These are phyloP conservation scores for Pandemis corylana DNA, from an alignment of 2,888 invertebrate genomes.

Conservation along the genomic window DNA sequence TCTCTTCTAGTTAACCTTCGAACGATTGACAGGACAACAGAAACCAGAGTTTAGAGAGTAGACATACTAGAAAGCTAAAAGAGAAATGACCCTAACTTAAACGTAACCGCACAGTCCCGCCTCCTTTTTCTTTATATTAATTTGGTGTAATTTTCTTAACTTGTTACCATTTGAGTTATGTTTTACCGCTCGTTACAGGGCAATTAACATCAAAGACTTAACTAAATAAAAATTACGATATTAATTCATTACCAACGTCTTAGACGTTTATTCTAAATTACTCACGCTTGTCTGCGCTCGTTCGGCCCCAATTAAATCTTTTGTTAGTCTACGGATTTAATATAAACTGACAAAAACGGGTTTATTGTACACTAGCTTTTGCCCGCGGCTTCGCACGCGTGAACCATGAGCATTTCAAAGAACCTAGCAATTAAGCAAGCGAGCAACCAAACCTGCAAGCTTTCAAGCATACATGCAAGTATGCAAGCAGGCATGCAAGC, in stretches of 20 bases:
- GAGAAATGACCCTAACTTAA: too few relatives aligned
- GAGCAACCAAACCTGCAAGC: too few relatives aligned
- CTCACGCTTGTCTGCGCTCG: background rate
- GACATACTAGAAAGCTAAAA: too few relatives aligned
- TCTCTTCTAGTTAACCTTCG: too few relatives aligned
- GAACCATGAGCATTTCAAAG: too few relatives aligned
- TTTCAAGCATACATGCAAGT: too few relatives aligned
- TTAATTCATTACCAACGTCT: constrained; percentile 15
- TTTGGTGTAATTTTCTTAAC: background rate
- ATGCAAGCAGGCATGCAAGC: too few relatives aligned
- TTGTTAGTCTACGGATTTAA: constrained; percentile 19
- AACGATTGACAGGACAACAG: too few relatives aligned
- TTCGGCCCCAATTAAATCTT: constrained; percentile 26
- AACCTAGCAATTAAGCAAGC: too few relatives aligned
- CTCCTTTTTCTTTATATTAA: background rate
- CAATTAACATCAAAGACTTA: constrained; percentile 6
- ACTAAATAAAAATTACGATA: constrained; percentile 7
- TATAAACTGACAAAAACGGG: constrained; percentile 16
- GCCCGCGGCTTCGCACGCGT: too few relatives aligned
- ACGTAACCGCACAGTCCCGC: too few relatives aligned
- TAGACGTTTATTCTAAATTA: constrained; percentile 23
- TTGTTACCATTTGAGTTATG: background rate
- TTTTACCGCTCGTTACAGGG: background rate
- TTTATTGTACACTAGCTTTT: constrained; percentile 3
- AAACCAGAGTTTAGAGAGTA: too few relatives aligned